A percentile compares a stretch with the other conserved stretches of the same genome.
Conservation (phyloP, 2,113 vertebrate genomes). For the Bubo blakistoni region DNA sequence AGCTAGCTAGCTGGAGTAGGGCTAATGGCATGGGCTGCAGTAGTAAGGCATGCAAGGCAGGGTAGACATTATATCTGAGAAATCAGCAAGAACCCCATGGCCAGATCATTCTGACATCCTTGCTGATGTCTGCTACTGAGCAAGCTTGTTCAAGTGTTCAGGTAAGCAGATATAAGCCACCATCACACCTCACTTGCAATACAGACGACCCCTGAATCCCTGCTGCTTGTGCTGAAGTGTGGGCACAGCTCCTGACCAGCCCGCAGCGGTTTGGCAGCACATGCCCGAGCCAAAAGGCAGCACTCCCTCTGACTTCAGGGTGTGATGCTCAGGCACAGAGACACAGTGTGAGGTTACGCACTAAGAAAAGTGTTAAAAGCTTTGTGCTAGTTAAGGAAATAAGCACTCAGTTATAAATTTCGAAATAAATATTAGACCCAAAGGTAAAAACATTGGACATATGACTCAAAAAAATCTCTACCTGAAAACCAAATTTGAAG, state of each 20-base stretch:
- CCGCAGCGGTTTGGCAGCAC: rapidly evolving
- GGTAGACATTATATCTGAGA: neutral
- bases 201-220: neutral
- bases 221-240: neutral
- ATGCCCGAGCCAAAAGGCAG: neutral
- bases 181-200: neutral
- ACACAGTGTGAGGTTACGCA: neutral
- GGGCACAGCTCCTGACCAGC: neutral
- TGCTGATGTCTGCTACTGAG: neutral
- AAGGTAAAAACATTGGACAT: neutral
- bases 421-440: neutral
- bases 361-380: neutral
- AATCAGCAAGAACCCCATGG: neutral
- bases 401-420: neutral
- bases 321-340: neutral
- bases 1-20: neutral
- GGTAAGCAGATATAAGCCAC: neutral
- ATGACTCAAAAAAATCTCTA: neutral
- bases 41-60: neutral
- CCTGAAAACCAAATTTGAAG: neutral
- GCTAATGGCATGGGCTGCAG: neutral
- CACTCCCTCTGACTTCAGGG: neutral
- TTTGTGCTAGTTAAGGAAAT: neutral
- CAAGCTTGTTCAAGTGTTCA: neutral
- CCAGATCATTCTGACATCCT: neutral